phyloP scores from a whole-genome alignment of 2,113 vertebrate genomes.

The Aspidoscelis tigris region DNA sequence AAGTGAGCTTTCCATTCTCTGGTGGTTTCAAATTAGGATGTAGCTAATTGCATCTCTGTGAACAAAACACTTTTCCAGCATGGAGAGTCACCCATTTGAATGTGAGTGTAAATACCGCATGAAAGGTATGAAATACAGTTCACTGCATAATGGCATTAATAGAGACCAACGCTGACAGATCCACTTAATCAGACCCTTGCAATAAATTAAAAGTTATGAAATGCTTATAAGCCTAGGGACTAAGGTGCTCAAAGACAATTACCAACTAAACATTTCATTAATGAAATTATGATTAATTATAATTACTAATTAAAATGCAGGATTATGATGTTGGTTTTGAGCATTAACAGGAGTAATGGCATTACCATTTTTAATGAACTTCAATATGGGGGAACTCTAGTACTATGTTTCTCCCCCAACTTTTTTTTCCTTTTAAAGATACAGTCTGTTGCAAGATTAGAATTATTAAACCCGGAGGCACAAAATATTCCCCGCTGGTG shows the following conservation, averaged over 20 bases:
- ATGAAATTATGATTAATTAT: slow-evolving; percentile 88
- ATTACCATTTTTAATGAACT: slow-evolving; percentile 85
- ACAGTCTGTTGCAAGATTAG: slow-evolving; percentile 69
- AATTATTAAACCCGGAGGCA: slow-evolving; percentile 76
- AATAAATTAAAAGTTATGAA: slow-evolving; percentile 72
- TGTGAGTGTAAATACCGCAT: slow-evolving; percentile 23
- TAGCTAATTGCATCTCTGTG: slow-evolving; percentile 25
- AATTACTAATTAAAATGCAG: slow-evolving; percentile 86
- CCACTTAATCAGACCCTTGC: slow-evolving; percentile 64
- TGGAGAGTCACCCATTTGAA: slow-evolving; percentile 43
- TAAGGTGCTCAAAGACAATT: slow-evolving; percentile 81
- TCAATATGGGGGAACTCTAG: slow-evolving; percentile 74
- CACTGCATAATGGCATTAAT: slow-evolving; percentile 55
- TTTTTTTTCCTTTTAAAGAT: slow-evolving; percentile 54
- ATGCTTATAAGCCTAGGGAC: slow-evolving; percentile 77
- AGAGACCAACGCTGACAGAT: slow-evolving; percentile 56
- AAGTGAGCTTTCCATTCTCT: not conserved
- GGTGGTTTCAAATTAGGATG: not conserved
- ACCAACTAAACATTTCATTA: slow-evolving; percentile 84
- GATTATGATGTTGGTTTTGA: slow-evolving; percentile 84
- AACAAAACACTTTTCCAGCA: slow-evolving; percentile 27
- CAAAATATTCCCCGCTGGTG: slow-evolving; percentile 74
- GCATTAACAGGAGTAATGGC: slow-evolving; percentile 78
- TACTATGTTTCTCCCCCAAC: slow-evolving; percentile 31
- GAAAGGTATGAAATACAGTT: slow-evolving; percentile 4